Conservation (phyloP, 35 echinoderm and acorn worm genomes). For the Patiria miniata region DNA sequence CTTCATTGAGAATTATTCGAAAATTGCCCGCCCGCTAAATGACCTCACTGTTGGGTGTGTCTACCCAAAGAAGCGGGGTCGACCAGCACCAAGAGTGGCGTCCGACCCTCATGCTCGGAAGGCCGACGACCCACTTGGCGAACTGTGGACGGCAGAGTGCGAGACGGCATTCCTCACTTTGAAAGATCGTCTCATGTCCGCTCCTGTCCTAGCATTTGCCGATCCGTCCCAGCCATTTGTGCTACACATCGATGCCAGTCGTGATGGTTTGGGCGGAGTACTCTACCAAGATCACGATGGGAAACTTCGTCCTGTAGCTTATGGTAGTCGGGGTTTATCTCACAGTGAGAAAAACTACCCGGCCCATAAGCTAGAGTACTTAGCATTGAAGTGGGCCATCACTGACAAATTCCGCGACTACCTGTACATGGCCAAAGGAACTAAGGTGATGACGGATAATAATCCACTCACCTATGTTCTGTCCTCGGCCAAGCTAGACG, state of each 20-base stretch:
- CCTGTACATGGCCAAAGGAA: too few species aligned
- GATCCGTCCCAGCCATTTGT: slow-evolving; percentile 58
- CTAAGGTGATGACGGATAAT: too few species aligned
- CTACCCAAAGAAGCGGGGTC: neutral
- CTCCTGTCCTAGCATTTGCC: slow-evolving; percentile 56
- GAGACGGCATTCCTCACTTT: slow-evolving; percentile 45
- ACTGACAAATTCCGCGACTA: too few species aligned
- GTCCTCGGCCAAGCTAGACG: neutral
- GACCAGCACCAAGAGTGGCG: neutral
- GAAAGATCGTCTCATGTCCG: neutral
- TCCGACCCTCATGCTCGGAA: neutral
- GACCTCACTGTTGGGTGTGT: neutral
- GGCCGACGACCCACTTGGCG: slow-evolving; percentile 10
- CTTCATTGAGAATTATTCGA: slow-evolving; percentile 35
- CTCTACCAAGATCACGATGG: too few species aligned
- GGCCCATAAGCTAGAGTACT: too few species aligned
- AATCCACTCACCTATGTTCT: slow-evolving; percentile 11
- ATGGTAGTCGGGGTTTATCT: too few species aligned
- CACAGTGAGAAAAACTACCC: too few species aligned
- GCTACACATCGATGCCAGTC: too few species aligned
- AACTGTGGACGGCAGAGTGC: slow-evolving; percentile 46
- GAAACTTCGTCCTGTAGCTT: too few species aligned
- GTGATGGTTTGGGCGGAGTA: too few species aligned
- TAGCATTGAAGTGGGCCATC: too few species aligned
- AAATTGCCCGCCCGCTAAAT: slow-evolving; percentile 60